Evolutionary conservation across 1,140 invertebrate species (phyloP).

Genomic region (Arion vulgaris): DNA sequence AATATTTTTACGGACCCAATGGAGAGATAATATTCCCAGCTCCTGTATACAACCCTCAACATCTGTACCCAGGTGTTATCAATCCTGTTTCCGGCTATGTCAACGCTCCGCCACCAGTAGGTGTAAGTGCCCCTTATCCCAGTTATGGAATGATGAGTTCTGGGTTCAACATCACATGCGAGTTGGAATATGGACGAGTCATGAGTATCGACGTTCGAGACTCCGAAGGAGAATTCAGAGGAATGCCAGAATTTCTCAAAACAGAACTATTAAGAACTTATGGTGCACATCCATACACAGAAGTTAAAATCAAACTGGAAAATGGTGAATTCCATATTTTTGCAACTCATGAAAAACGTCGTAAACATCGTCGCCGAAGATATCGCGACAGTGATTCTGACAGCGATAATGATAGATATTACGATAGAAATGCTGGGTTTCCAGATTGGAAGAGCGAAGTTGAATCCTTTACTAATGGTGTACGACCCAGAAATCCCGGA

Average conservation of each 20-base stretch:
- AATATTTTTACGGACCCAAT: slow-evolving; percentile 8
- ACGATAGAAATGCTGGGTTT: background rate
- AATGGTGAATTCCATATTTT: slow-evolving; percentile 48
- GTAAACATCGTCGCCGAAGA: background rate
- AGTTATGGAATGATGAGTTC: background rate
- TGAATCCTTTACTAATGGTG: slow-evolving; percentile 4
- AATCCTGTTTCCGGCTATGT: background rate
- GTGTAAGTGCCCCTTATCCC: background rate
- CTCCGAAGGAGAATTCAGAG: slow-evolving; percentile 31
- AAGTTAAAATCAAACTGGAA: slow-evolving; percentile 38
- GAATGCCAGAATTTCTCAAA: slow-evolving; percentile 41
- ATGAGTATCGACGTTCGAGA: slow-evolving; percentile 40
- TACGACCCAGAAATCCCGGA: slow-evolving; percentile 4
- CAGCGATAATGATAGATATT: background rate
- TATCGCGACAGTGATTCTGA: slow-evolving; percentile 20
- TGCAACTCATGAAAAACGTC: slow-evolving; percentile 35
- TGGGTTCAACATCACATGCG: slow-evolving; percentile 40
- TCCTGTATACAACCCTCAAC: background rate
- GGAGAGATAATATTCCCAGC: background rate
- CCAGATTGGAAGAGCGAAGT: background rate
- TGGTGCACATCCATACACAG: slow-evolving; percentile 42
- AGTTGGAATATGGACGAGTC: slow-evolving; percentile 44
- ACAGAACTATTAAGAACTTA: slow-evolving; percentile 44
- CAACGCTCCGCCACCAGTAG: background rate
- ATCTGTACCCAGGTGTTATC: slow-evolving; percentile 4